Evolutionary conservation across 1,140 invertebrate genomes (phyloP).

Genomic region (Frieseomelitta varia): DNA sequence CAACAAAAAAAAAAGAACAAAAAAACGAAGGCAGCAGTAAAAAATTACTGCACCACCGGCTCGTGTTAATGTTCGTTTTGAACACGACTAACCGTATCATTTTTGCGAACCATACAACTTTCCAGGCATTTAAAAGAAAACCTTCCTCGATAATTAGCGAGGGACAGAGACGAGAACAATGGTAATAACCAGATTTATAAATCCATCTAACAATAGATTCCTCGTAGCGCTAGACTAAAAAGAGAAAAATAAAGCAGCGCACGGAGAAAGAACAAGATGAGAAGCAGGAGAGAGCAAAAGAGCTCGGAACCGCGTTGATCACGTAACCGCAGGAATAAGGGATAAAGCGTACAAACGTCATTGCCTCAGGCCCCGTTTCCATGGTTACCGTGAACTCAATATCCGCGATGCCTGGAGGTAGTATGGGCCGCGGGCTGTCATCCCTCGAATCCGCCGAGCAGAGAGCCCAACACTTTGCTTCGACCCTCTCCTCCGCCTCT

Average conservation of each 20-base stretch:
- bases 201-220: slow-evolving; percentile 24
- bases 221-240: not conserved
- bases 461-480: slow-evolving; percentile 60
- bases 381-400: slow-evolving; percentile 85
- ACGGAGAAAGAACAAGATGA: not conserved
- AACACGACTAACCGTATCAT: not conserved
- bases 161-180: not conserved
- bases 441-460: slow-evolving; percentile 79
- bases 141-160: not conserved
- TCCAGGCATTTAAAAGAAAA: not conserved
- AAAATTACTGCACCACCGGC: not conserved
- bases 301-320: slow-evolving; percentile 70
- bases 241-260: not conserved
- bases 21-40: not conserved
- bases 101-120: not conserved
- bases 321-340: slow-evolving; percentile 79
- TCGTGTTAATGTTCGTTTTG: not conserved
- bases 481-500: not conserved
- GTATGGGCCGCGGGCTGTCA: slow-evolving; percentile 76
- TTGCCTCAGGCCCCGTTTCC: slow-evolving; percentile 80
- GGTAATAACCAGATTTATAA: slow-evolving; percentile 5
- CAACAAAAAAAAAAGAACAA: not conserved
- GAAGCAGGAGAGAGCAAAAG: slow-evolving; percentile 45
- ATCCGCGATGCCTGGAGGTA: slow-evolving; percentile 78
- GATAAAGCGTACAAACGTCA: slow-evolving; percentile 81